Evolutionary conservation across 2,888 invertebrate species (phyloP).

Genomic region (Cistogaster globosa): DNA sequence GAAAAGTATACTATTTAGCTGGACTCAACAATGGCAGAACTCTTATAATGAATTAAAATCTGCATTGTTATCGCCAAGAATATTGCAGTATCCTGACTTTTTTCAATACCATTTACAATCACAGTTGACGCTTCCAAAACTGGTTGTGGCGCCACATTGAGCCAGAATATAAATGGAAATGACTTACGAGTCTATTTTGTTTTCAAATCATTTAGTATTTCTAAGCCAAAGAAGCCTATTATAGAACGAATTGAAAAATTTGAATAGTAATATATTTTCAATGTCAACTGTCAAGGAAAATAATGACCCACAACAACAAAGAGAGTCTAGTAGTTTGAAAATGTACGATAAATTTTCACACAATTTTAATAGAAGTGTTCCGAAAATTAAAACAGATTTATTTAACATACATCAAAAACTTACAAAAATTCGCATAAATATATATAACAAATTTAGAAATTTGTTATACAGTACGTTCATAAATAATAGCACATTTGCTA

Average conservation of each 20-base stretch:
- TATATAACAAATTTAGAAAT: conserved; percentile 27
- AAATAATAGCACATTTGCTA: too few species aligned
- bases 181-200: conserved; percentile 28
- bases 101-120: conserved; percentile 5
- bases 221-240: neutral
- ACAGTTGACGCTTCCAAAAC: conserved; percentile 10
- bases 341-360: conserved; percentile 5
- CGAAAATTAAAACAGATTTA: conserved; percentile 31
- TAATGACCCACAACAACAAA: neutral
- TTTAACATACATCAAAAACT: neutral
- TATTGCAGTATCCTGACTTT: conserved; percentile 25
- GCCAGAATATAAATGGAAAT: neutral
- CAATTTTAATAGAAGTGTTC: conserved; percentile 8
- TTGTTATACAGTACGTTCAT: too few species aligned
- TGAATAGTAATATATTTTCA: neutral
- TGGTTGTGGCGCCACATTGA: neutral
- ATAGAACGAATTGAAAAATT: neutral
- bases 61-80: conserved; percentile 6
- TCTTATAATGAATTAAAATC: conserved; percentile 13
- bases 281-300: neutral
- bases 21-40: conserved; percentile 22
- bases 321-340: neutral
- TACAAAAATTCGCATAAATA: conserved; percentile 9
- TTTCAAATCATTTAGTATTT: conserved; percentile 10
- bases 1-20: conserved; percentile 2